A percentile compares a stretch with the other conserved stretches of the same genome.
Conservation (phyloP, 2,888 invertebrate species). For the Tenodera sinensis region DNA sequence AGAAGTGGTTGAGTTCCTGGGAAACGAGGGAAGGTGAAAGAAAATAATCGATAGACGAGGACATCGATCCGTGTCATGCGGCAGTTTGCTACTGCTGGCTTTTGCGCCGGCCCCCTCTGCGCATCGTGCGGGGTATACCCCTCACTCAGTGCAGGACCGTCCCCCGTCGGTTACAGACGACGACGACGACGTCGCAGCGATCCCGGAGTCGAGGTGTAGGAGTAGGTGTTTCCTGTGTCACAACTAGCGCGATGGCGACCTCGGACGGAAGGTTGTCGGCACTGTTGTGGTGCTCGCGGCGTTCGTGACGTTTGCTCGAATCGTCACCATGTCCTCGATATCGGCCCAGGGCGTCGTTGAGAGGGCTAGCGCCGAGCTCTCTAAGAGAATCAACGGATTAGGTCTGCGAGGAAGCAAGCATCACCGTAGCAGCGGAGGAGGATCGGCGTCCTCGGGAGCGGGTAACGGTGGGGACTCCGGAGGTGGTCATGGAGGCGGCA, state of each 20-base stretch:
- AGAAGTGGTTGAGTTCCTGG: background rate
- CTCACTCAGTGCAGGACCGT: background rate
- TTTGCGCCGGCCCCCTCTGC: conserved; percentile 12
- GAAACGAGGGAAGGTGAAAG: background rate
- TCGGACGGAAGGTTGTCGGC: background rate
- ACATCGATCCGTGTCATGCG: conserved; percentile 15
- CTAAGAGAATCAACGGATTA: conserved; percentile 82
- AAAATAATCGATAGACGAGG: conserved; percentile 10
- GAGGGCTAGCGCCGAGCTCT: conserved; percentile 84
- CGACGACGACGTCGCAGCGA: background rate
- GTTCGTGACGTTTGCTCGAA: conserved; percentile 3
- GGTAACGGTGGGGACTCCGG: conserved; percentile 44
- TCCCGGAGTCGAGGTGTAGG: background rate
- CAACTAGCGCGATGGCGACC: background rate
- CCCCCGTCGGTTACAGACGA: background rate
- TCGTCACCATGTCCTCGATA: conserved; percentile 55
- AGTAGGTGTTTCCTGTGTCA: background rate
- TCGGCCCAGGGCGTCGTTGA: conserved; percentile 88
- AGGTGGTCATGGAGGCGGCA: conserved; percentile 35
- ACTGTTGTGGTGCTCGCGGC: background rate
- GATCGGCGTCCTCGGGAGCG: conserved; percentile 40
- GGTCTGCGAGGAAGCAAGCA: conserved; percentile 63
- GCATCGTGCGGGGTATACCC: background rate
- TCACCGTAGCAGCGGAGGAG: conserved; percentile 35
- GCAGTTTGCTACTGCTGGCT: background rate